Evolutionary conservation across 2,113 vertebrate genomes (phyloP).

Genomic region (Lasiurus borealis): DNA sequence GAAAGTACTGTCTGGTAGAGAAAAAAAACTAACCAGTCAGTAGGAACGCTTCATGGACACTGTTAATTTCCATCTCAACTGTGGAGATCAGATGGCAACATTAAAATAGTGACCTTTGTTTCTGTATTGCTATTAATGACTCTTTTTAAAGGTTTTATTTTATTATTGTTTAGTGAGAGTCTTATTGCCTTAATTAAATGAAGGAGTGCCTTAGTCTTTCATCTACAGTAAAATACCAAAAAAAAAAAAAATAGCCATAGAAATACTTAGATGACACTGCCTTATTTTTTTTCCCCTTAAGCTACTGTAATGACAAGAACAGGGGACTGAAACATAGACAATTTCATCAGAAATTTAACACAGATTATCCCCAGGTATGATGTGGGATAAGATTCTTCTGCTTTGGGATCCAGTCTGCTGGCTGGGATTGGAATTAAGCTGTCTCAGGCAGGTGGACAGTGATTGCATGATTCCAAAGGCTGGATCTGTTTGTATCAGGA

Average conservation of each 20-base stretch:
- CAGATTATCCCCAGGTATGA: background rate
- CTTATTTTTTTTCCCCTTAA: background rate
- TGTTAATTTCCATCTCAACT: conserved; percentile 26
- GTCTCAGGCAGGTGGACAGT: background rate
- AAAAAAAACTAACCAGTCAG: background rate
- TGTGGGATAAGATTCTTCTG: background rate
- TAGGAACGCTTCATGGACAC: background rate
- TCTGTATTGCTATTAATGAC: background rate
- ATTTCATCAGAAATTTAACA: background rate
- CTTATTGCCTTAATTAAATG: background rate
- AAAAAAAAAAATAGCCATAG: background rate
- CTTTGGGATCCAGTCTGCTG: too few species aligned
- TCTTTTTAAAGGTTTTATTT: conserved; percentile 44
- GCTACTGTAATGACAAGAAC: background rate
- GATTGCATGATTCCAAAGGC: background rate
- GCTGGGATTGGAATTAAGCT: background rate
- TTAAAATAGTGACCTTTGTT: background rate
- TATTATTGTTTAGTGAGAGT: conserved; percentile 22
- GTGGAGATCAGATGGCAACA: background rate
- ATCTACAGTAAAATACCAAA: background rate
- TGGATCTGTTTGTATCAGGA: background rate
- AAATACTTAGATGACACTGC: background rate
- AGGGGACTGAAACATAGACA: background rate
- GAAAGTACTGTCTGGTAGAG: background rate
- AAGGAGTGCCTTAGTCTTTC: background rate